These are phyloP conservation scores for Galeopsomyia nigrocyanea DNA, from an alignment of 2,888 invertebrate species.

Conservation along the genomic window DNA sequence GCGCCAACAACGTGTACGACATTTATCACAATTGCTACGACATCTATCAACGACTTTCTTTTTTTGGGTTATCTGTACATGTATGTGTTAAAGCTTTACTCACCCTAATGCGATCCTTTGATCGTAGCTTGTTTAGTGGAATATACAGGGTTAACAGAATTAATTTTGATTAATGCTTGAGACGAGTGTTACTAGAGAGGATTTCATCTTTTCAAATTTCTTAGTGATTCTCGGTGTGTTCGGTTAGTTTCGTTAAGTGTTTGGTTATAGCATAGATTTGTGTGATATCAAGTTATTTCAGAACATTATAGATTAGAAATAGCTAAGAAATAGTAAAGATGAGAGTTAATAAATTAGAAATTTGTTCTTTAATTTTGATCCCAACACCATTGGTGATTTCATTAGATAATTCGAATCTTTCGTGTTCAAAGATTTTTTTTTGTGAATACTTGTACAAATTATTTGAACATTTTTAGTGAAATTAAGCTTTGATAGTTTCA, in stretches of 20 bases:
- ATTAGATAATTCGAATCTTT: too few species aligned
- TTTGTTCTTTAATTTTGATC: too few species aligned
- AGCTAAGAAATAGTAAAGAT: slow-evolving; percentile 33
- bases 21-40: slow-evolving; percentile 10
- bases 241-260: slow-evolving; percentile 36
- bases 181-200: slow-evolving; percentile 14
- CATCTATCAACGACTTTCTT: slow-evolving; percentile 6
- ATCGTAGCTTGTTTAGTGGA: slow-evolving; percentile 68
- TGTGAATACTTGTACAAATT: neutral
- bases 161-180: slow-evolving; percentile 42
- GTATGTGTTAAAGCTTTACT: slow-evolving; percentile 55
- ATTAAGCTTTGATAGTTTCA: neutral
- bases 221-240: slow-evolving; percentile 28
- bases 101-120: slow-evolving; percentile 68
- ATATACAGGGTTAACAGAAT: slow-evolving; percentile 64
- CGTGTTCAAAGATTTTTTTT: too few species aligned
- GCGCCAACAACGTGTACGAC: slow-evolving; percentile 16
- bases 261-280: slow-evolving; percentile 9
- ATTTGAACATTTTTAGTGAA: neutral
- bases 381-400: too few species aligned
- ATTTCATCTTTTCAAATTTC: slow-evolving; percentile 43
- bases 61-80: slow-evolving; percentile 26
- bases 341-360: slow-evolving; percentile 13
- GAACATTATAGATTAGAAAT: neutral
- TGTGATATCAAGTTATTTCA: slow-evolving; percentile 19